Evolutionary conservation across 2,888 invertebrate genomes (phyloP).

Genomic region (Drosophila seclusa): DNA sequence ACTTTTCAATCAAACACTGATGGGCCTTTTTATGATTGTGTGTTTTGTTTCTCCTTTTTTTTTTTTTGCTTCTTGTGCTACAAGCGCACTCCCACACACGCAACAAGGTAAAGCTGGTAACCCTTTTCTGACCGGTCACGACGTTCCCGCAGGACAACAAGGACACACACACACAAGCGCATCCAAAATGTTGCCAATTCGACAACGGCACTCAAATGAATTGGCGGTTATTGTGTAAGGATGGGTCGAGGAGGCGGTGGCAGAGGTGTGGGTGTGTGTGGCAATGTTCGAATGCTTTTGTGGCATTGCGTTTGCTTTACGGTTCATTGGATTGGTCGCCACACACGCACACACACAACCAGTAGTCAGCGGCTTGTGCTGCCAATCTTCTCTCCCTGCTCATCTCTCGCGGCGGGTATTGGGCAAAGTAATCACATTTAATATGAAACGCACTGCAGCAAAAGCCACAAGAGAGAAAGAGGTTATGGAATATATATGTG

Average conservation of each 20-base stretch:
- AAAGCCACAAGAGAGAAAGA: constrained; percentile 54
- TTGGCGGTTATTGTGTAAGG: constrained; percentile 70
- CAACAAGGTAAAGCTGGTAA: constrained; percentile 57
- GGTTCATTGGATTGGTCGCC: constrained; percentile 70
- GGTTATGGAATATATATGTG: constrained; percentile 43
- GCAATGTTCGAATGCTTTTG: constrained; percentile 24
- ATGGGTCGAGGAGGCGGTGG: background rate
- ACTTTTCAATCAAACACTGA: constrained; percentile 76
- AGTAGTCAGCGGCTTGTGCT: constrained; percentile 12
- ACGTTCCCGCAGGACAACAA: constrained; percentile 64
- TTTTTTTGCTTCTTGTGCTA: background rate
- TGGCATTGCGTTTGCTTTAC: constrained; percentile 73
- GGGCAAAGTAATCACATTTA: constrained; percentile 80
- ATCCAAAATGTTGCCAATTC: constrained; percentile 77
- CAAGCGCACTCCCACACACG: constrained; percentile 1
- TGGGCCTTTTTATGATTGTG: constrained; percentile 67
- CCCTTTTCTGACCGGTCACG: constrained; percentile 69
- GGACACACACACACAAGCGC: constrained; percentile 26
- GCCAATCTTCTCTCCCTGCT: constrained; percentile 64
- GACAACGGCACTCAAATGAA: constrained; percentile 81
- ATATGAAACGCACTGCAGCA: constrained; percentile 82
- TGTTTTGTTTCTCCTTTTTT: background rate
- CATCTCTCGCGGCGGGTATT: constrained; percentile 52
- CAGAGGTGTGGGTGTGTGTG: background rate
- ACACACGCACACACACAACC: constrained; percentile 3